Base-by-base conservation (phyloP, 1,140 invertebrate species). In the Pseudomyrmex sp. region DNA sequence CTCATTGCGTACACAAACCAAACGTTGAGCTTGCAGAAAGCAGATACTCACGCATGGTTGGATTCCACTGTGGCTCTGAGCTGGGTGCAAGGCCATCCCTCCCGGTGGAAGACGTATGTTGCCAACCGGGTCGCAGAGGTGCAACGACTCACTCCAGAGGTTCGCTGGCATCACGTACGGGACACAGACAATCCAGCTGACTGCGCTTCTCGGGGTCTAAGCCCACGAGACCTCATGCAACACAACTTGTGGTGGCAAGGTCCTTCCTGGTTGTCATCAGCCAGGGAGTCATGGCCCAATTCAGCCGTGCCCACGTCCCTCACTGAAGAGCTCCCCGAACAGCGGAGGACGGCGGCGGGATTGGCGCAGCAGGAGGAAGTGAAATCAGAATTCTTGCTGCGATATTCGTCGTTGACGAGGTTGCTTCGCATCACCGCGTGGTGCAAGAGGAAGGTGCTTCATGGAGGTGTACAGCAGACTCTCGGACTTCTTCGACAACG, bases 201-300 rank as follows among this genome's bases (percentile, higher is more conserved):
- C 50, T 68, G 48, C 15, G 75, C 75, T 2, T 58, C 75, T 0
- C 52, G 75, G 1, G 92, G 93, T 7, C 15, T 83, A 8, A 68
- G 59, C 0, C 46, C 77, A 0, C 13, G 26, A 18, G 58, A 85
- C 3, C 46, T 90, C 0, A 35, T 26, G 5, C 3, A 9, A 4
- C 52, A 54, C 12, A 4, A 12, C 0, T 4, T 82, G 13, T 90
- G 89, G 85, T 89, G 85, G 88, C 48, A 61, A 3, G 89, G 83
- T 2, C 85, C 89, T 12, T 7, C 20, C 20, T 87, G 83, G 83
- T 13, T 87, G 2, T 2, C 0, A 1, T 0, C 0, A 13, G 15
- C 52, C 8, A 9, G 0, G 3, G 3, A 9, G 52, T 1, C 0
- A 0, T 54, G 52, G 52, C 15, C 10, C 0, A 13, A 0, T 1